phyloP scores from a whole-genome alignment of 2,888 invertebrate species.

The Brachyptera putata region DNA sequence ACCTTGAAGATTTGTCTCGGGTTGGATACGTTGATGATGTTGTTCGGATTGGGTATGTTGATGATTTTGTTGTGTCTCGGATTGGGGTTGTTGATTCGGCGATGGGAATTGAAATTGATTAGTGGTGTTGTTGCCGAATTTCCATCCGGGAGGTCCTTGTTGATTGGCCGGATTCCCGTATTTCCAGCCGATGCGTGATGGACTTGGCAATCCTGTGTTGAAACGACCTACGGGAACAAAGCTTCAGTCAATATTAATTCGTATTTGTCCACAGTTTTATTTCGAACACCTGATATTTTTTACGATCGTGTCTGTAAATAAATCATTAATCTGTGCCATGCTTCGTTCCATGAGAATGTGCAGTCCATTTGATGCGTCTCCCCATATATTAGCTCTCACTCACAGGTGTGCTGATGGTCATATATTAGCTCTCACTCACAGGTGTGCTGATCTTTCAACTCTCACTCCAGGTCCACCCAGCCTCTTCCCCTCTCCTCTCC shows the following conservation, averaged over 20 bases:
- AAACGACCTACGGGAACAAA: not conserved
- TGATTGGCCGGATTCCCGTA: constrained; percentile 9
- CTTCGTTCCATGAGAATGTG: too few species aligned
- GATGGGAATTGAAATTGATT: not conserved
- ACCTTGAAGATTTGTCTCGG: not conserved
- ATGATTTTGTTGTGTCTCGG: not conserved
- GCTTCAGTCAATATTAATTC: not conserved
- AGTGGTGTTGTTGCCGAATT: not conserved
- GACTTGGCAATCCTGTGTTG: not conserved
- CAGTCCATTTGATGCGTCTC: too few species aligned
- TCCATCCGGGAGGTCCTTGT: constrained; percentile 8
- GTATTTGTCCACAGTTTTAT: not conserved
- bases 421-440: too few species aligned
- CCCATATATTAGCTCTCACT: too few species aligned
- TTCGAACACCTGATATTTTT: too few species aligned
- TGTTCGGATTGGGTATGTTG: not conserved
- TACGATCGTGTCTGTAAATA: too few species aligned
- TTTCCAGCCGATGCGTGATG: constrained; percentile 16
- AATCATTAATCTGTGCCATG: too few species aligned
- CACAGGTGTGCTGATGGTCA: too few species aligned
- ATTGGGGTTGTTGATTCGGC: not conserved
- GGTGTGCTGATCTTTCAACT: too few species aligned
- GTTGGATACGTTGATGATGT: not conserved
- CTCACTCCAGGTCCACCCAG: too few species aligned
- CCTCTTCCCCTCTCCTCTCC: too few species aligned